A percentile compares a stretch with the other conserved stretches of the same genome.
phyloP scores from a whole-genome alignment of 2,113 vertebrate species.

The Zosterops hypoxanthus region DNA sequence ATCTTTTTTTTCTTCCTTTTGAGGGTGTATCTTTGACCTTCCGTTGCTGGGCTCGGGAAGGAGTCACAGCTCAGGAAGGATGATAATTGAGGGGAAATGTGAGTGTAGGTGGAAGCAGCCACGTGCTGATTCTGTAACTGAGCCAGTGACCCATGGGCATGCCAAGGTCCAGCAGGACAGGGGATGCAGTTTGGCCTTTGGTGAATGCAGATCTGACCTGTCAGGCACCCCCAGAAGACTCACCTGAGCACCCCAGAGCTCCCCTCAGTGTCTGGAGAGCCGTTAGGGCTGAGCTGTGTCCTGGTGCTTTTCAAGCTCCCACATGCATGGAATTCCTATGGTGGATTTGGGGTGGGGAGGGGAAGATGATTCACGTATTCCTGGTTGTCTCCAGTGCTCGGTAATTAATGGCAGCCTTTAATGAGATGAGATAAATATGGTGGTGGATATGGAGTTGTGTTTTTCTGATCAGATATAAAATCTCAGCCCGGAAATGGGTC shows the following conservation, averaged over 20 bases:
- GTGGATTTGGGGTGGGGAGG: neutral
- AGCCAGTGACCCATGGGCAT: neutral
- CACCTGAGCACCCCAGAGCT: neutral
- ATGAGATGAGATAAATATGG: neutral
- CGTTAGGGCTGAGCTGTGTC: rapidly evolving
- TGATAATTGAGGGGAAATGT: neutral
- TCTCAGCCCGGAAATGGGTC: neutral
- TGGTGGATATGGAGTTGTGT: neutral
- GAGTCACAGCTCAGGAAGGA: neutral
- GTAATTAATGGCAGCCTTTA: conserved; percentile 19
- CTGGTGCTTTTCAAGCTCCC: neutral
- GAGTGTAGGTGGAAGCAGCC: neutral
- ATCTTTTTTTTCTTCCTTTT: neutral
- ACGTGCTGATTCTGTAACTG: neutral
- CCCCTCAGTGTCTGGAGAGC: neutral
- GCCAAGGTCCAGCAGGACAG: neutral
- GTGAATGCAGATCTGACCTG: neutral
- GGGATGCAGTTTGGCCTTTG: neutral
- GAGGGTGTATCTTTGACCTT: neutral
- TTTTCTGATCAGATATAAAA: neutral
- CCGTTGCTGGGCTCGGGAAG: neutral
- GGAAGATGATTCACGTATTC: conserved; percentile 39
- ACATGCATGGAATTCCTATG: neutral
- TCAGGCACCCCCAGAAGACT: neutral
- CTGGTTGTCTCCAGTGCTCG: neutral